Conservation (phyloP, 2,113 vertebrate species). For the Crotalus helleri region DNA sequence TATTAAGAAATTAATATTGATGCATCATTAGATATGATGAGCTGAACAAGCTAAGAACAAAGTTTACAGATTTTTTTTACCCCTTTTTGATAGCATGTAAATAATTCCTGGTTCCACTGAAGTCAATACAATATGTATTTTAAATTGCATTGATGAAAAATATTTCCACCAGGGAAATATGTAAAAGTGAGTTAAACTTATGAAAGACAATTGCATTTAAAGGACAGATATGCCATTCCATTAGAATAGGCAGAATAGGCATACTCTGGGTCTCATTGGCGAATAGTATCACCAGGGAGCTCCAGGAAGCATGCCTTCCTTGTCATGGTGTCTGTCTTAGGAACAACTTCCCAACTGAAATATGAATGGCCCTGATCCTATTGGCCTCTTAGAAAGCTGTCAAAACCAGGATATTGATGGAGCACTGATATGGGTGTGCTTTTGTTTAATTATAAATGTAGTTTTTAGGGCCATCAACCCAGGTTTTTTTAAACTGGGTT, state of each 20-base stretch:
- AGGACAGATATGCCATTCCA: neutral
- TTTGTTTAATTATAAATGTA: neutral
- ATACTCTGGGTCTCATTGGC: neutral
- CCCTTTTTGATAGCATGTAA: neutral
- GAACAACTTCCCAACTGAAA: neutral
- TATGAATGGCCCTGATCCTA: neutral
- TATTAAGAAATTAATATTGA: neutral
- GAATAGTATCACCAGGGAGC: neutral
- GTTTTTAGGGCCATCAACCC: neutral
- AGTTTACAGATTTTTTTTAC: neutral
- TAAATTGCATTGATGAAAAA: neutral
- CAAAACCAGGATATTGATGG: neutral
- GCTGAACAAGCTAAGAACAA: neutral
- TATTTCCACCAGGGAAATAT: neutral
- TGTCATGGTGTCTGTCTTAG: neutral
- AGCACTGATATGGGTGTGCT: neutral
- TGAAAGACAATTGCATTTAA: neutral
- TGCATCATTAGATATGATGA: neutral
- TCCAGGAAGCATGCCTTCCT: neutral
- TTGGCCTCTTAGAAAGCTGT: neutral
- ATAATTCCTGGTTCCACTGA: neutral
- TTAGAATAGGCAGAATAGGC: neutral
- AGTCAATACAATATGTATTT: neutral
- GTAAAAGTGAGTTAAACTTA: neutral
- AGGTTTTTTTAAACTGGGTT: neutral